phyloP scores from a whole-genome alignment of 2,113 vertebrate genomes.

The Furnarius figulus region DNA sequence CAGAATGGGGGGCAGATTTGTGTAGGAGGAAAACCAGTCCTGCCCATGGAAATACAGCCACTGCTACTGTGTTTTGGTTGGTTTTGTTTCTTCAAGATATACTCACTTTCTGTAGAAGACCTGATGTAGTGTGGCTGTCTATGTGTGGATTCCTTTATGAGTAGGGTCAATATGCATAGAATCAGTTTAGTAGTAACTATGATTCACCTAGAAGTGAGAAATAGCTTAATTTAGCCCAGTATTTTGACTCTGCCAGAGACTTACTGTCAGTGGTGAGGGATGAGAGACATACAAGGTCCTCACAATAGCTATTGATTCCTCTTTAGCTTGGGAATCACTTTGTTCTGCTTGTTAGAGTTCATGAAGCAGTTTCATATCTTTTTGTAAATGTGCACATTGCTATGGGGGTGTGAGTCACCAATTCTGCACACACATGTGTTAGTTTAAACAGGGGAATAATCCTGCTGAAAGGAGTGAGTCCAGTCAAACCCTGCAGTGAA shows the following conservation, averaged over 20 bases:
- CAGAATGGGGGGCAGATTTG: background rate
- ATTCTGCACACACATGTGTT: background rate
- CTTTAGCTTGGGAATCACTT: background rate
- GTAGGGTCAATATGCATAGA: background rate
- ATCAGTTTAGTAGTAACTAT: background rate
- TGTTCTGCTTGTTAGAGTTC: background rate
- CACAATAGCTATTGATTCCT: background rate
- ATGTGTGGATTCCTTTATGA: background rate
- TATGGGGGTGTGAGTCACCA: background rate
- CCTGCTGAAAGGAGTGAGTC: background rate
- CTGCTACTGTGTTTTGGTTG: background rate
- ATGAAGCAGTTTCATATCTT: background rate
- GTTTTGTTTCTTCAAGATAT: background rate
- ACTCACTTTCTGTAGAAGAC: background rate
- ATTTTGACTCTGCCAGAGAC: background rate
- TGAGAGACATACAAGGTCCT: background rate
- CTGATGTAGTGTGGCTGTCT: background rate
- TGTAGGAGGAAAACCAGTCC: background rate
- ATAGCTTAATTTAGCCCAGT: background rate
- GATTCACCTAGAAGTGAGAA: background rate
- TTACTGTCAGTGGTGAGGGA: background rate
- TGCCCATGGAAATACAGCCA: background rate
- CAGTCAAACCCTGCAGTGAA: background rate
- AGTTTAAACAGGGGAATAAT: background rate
- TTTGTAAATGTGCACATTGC: background rate